Percentiles rank a stretch among this genome's conserved stretches.
phyloP scores from a whole-genome alignment of 2,113 vertebrate genomes.

The Pelmatolapia mariae region DNA sequence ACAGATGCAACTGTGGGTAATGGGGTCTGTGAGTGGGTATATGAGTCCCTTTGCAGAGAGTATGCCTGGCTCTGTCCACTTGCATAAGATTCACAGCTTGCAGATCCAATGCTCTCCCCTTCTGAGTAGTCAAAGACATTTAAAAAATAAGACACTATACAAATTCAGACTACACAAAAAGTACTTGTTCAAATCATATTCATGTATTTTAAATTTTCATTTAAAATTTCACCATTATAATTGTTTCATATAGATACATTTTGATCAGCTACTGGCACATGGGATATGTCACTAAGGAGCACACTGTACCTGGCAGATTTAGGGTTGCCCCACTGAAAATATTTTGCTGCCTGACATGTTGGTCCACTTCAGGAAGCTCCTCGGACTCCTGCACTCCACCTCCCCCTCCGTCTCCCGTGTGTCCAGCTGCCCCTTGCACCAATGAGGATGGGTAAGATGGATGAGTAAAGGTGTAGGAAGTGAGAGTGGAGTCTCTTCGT shows the following conservation, averaged over 20 bases:
- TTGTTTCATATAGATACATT: neutral
- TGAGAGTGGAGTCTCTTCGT: slow-evolving; percentile 66
- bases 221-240: neutral
- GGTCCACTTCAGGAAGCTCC: slow-evolving; percentile 80
- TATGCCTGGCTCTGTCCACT: slow-evolving; percentile 70
- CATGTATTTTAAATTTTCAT: neutral
- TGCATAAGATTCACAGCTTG: slow-evolving; percentile 68
- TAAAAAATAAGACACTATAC: neutral
- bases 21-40: slow-evolving; percentile 49
- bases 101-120: slow-evolving; percentile 65
- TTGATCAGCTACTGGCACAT: neutral
- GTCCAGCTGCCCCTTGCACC: slow-evolving; percentile 24
- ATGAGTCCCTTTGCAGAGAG: slow-evolving; percentile 64
- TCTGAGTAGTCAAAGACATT: slow-evolving; percentile 5
- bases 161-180: neutral
- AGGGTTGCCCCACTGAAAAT: slow-evolving; percentile 49
- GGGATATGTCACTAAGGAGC: neutral
- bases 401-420: slow-evolving; percentile 14
- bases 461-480: slow-evolving; percentile 56
- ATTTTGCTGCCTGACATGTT: slow-evolving; percentile 73
- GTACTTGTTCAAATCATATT: neutral
- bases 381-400: slow-evolving; percentile 68
- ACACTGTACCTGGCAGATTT: slow-evolving; percentile 56
- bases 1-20: slow-evolving; percentile 72
- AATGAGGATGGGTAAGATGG: slow-evolving; percentile 52